phyloP scores from a whole-genome alignment of 2,888 invertebrate genomes.

The Torymus texanus region DNA sequence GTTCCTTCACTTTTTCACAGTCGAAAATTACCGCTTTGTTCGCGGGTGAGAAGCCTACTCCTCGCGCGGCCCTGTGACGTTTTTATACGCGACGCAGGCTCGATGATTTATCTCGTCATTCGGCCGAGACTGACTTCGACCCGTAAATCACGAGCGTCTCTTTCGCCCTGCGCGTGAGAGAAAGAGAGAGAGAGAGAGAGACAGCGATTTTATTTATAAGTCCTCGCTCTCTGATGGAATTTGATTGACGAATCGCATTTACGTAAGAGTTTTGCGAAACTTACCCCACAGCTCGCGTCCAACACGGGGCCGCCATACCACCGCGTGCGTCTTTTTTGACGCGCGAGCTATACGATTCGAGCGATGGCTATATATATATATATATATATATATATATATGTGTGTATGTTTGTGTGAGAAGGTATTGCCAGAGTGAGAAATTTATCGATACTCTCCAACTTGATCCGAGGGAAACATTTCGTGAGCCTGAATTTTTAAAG shows the following conservation, averaged over 20 bases:
- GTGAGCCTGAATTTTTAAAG: conserved; percentile 9
- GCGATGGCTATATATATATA: neutral
- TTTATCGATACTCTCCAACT: conserved; percentile 44
- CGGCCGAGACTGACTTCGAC: conserved; percentile 51
- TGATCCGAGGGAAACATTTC: conserved; percentile 18
- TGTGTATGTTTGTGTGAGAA: neutral
- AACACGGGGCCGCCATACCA: conserved; percentile 31
- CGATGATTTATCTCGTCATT: conserved; percentile 57
- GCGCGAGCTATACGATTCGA: neutral
- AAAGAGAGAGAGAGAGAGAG: too few relatives aligned
- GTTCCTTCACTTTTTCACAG: conserved; percentile 42
- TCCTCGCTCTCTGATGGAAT: conserved; percentile 41
- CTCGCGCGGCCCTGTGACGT: conserved; percentile 63
- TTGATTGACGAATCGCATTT: conserved; percentile 57
- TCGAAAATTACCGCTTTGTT: conserved; percentile 53
- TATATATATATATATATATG: too few relatives aligned
- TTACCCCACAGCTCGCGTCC: conserved; percentile 49
- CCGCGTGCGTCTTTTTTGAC: conserved; percentile 56
- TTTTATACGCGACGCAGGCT: conserved; percentile 46
- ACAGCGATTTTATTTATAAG: conserved; percentile 53
- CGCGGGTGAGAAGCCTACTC: conserved; percentile 41
- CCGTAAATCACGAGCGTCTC: conserved; percentile 48
- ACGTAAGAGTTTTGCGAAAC: conserved; percentile 54
- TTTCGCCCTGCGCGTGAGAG: neutral
- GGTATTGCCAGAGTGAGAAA: conserved; percentile 1